Evolutionary conservation across 2,113 vertebrate genomes (phyloP).

Genomic region (Psittacula cyanocephala): DNA sequence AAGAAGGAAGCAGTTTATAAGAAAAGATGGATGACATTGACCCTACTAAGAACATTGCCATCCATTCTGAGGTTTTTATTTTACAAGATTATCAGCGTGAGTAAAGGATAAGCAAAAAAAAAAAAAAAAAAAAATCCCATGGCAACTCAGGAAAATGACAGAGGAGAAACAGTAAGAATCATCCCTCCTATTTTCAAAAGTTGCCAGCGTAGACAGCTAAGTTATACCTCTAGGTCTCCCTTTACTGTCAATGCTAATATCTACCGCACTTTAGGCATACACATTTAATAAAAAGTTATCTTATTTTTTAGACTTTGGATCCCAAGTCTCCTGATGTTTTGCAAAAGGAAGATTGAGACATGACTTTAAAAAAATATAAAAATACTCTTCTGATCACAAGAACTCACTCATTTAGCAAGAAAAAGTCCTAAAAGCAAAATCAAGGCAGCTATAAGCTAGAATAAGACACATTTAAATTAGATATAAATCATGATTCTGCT

Average conservation of each 20-base stretch:
- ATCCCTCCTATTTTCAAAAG: background rate
- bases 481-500: background rate
- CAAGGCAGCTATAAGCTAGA: background rate
- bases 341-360: background rate
- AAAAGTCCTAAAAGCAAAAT: background rate
- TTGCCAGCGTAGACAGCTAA: background rate
- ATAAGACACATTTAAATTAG: background rate
- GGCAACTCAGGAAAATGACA: background rate
- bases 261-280: background rate
- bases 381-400: background rate
- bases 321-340: background rate
- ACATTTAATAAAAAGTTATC: background rate
- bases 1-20: background rate
- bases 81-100: background rate
- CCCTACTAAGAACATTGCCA: background rate
- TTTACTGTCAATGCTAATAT: background rate
- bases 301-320: background rate
- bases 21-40: background rate
- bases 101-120: background rate
- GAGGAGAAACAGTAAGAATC: background rate
- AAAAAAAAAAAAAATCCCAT: background rate
- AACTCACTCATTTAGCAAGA: background rate
- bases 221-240: background rate
- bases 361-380: background rate
- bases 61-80: background rate